Evolutionary conservation across 2,888 invertebrate genomes (phyloP).

Genomic region (Acleris holmiana): DNA sequence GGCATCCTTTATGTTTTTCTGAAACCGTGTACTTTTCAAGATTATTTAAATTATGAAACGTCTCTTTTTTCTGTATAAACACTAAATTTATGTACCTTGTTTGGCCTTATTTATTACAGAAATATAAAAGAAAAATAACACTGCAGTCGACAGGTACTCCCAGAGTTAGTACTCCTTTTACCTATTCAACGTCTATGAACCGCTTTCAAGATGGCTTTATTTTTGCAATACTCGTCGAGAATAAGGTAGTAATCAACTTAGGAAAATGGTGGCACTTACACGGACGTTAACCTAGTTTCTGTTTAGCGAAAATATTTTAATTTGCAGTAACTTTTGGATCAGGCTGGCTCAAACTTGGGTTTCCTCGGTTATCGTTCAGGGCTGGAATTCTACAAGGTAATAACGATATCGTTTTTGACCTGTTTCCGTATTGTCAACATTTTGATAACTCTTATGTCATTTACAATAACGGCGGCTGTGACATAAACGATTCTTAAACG

Average conservation of each 20-base stretch:
- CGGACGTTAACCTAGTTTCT: slow-evolving; percentile 22
- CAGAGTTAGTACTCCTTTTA: slow-evolving; percentile 35
- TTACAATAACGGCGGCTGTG: no score
- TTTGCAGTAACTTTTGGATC: slow-evolving; percentile 3
- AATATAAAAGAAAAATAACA: slow-evolving; percentile 34
- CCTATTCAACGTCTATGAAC: slow-evolving; percentile 19
- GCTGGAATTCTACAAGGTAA: no score
- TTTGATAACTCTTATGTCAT: no score
- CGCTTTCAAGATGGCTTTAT: slow-evolving; percentile 27
- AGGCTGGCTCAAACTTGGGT: not conserved
- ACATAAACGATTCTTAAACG: no score
- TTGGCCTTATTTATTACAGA: slow-evolving; percentile 6
- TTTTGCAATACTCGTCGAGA: slow-evolving; percentile 31
- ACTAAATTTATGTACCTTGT: not conserved
- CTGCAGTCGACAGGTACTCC: slow-evolving; percentile 37
- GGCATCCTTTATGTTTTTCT: no score
- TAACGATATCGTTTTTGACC: no score
- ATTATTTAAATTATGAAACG: no score
- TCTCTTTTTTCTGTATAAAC: no score
- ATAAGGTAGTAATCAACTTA: slow-evolving; percentile 22
- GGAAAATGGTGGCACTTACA: slow-evolving; percentile 19
- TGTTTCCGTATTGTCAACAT: no score
- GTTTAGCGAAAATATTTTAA: slow-evolving; percentile 16
- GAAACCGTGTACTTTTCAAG: no score
- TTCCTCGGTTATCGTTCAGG: not conserved